Base-by-base conservation (phyloP, 2,113 vertebrate species). In the Cairina moschata region DNA sequence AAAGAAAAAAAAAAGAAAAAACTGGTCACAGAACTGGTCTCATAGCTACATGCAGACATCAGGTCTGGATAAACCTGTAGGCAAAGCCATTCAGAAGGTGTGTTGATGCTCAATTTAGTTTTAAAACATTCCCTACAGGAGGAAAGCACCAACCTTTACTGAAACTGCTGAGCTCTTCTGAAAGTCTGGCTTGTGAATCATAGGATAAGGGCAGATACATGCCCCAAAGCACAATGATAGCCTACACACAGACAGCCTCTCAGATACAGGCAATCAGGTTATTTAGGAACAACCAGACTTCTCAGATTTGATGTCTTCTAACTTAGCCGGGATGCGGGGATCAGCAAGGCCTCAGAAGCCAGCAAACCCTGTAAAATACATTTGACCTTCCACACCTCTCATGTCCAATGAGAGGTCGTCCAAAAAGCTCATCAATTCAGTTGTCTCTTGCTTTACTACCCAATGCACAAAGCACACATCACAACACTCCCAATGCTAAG, bases 1-100 rank as follows among this genome's bases (percentile, higher is more conserved):
- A 68, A 96, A 38, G 86, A 93, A 97, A 68, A 96, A 38, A 36
- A 52, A 44, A 91, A 91, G 65, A 69, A 2, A 67, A 4, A 58
- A 56, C 23, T 8, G 4, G 68, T 67, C 71, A 91, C 31, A 50
- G 67, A 26, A 25, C 22, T 46, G 42, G 6, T 3, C 79, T 56
- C 91, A 54, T 26, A 32, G 36, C 1, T 1, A 62, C 52, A 21
- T 4, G 4, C 3, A 14, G 22, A 29, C 38, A 52, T 7, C 62
- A 17, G n/a, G n/a, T 8, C 38, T 7, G 54, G 9, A 16, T 10
- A 59, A 55, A 62, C 2, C 32, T 5, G 2, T 21, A 2, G 0
- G 4, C 32, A 80, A 38, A 88, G 46, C 17, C 59, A 7, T 36
- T 83, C 13, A 7, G 69, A 17, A 12, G 56, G 38, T 0, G 26